Base-by-base conservation (phyloP, 2,113 vertebrate genomes). In the Eurypyga helias region DNA sequence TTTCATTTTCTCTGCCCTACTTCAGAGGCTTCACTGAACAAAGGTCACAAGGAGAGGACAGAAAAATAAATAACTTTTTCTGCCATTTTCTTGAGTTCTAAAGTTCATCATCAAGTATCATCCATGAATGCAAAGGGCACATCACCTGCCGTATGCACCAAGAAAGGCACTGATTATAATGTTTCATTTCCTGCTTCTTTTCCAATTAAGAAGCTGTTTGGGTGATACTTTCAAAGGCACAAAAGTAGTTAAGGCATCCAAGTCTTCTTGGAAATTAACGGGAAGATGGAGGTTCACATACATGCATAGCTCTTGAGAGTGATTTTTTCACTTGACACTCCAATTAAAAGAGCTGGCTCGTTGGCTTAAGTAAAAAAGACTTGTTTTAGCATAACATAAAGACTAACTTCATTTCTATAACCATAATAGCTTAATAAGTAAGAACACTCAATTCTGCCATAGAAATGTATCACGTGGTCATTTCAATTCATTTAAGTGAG, bases 41-140 rank as follows among this genome's bases (percentile, higher is more conserved):
- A 89, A 87, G 45, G 80, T 87, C 31, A 2, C 14, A 6, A 16
- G n/a, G 54, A 52, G 1, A 58, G 21, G 67, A 78, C 26, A 66
- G 72, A 51, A 51, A 89, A 91, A 89, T 29, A 89, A 95, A 80
- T 15, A 54, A 10, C 9, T 23, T 76, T 94, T 90, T 76, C 71
- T 95, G 34, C 48, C 1, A 0, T 48, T 86, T 85, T 73, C 41
- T 62, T 48, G 29, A 13, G 16, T 71, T 28, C 62, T 13, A 49
- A 81, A 94, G 6, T 38, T 78, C 69, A 64, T 60, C 52, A n/a
- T n/a, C n/a, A n/a, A n/a, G n/a, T 54, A 4, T 29, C 61, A 34
- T 38, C 41, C 81, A 0, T 13, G 49, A 85, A 77, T 58, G 91
- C 54, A 80, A 60, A 86, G 45, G 52, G 69, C 3, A 7, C 18